These are phyloP conservation scores for Dendrocincla fuliginosa DNA, from an alignment of 2,797 vertebrate genomes.

Conservation along the genomic window DNA sequence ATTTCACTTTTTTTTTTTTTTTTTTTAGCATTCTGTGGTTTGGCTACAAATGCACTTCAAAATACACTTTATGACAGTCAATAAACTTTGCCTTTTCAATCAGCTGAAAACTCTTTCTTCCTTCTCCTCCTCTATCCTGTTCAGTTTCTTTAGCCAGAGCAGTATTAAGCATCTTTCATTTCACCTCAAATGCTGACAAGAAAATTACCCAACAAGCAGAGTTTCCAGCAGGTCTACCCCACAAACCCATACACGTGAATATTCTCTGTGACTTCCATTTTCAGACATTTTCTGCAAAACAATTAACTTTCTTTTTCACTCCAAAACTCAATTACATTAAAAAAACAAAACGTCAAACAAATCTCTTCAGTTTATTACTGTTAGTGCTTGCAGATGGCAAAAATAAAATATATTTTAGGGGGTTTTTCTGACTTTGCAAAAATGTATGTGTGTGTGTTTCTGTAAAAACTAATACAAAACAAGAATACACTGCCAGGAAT, in stretches of 20 bases:
- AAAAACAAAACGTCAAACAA: background rate
- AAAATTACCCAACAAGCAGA: background rate
- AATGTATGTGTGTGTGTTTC: background rate
- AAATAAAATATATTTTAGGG: background rate
- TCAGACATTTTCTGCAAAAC: background rate
- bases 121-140: background rate
- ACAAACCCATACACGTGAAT: background rate
- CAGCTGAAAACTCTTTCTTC: background rate
- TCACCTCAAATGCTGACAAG: background rate
- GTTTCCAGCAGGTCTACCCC: background rate
- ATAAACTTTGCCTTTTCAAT: slow-evolving; percentile 9
- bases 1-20: background rate
- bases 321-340: background rate
- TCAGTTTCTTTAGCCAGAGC: background rate
- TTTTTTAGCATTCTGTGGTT: background rate
- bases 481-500: background rate
- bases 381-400: background rate
- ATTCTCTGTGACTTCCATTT: background rate
- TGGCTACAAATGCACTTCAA: background rate
- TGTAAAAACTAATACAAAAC: background rate
- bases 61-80: background rate
- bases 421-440: background rate
- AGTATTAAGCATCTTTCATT: background rate
- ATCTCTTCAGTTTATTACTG: background rate
- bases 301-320: background rate